These are phyloP conservation scores for Eurypyga helias DNA, from an alignment of 2,113 vertebrate genomes.

Conservation along the genomic window DNA sequence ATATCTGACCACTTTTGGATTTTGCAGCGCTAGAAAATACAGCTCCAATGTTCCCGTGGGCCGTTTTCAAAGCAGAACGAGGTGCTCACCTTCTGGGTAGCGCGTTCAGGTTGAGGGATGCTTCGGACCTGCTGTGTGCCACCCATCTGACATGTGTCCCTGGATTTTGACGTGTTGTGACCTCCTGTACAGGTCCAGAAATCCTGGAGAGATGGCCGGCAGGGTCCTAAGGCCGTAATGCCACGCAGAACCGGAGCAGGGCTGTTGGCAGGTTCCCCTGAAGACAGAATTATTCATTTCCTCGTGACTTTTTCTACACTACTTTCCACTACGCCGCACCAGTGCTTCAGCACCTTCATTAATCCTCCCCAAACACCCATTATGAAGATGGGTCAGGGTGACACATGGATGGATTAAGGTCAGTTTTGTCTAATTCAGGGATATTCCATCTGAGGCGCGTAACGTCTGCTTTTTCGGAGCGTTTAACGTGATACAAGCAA, in stretches of 20 bases:
- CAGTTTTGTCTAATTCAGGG: conserved; percentile 38
- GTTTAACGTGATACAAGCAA: conserved; percentile 14
- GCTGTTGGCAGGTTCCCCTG: not conserved
- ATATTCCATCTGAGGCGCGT: not conserved
- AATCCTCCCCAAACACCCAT: not conserved
- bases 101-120: not conserved
- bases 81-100: not conserved
- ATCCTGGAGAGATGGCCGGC: not conserved
- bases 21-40: not conserved
- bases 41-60: rapidly evolving
- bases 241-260: not conserved
- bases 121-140: not conserved
- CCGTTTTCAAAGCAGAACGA: not conserved
- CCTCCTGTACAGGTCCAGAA: not conserved
- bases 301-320: not conserved
- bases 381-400: not conserved
- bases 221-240: not conserved
- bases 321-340: not conserved
- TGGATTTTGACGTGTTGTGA: rapidly evolving
- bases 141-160: rapidly evolving
- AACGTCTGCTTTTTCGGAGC: not conserved
- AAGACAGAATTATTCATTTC: conserved; percentile 1
- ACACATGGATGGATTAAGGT: conserved; percentile 37
- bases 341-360: not conserved
- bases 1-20: not conserved